Evolutionary conservation across 2,797 vertebrate species (phyloP).

Genomic region (Aplochiton taeniatus): DNA sequence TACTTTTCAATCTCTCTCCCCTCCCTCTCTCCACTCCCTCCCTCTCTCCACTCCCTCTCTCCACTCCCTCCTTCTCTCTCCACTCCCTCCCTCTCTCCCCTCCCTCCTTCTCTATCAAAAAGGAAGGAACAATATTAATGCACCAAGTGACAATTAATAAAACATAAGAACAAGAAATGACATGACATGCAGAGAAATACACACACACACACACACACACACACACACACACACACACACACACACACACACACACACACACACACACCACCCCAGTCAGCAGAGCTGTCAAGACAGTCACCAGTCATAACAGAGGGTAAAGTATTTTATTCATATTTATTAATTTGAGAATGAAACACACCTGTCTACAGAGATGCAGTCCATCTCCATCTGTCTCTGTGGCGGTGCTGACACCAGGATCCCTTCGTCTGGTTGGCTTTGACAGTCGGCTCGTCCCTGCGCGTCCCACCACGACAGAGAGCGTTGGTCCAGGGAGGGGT

Average conservation of each 20-base stretch:
- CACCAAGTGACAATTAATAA: too few relatives aligned
- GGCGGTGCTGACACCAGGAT: slow-evolving; percentile 94
- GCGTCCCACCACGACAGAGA: slow-evolving; percentile 79
- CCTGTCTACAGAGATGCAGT: slow-evolving; percentile 98
- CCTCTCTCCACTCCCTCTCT: too few relatives aligned
- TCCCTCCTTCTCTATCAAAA: too few relatives aligned
- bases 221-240: slow-evolving; percentile 11
- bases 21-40: too few relatives aligned
- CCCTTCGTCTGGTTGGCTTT: slow-evolving; percentile 99
- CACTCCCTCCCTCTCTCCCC: too few relatives aligned
- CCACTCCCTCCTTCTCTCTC: too few relatives aligned
- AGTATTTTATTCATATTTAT: slow-evolving; percentile 99
- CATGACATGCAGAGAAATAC: slow-evolving; percentile 14
- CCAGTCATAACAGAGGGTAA: slow-evolving; percentile 99
- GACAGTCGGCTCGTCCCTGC: slow-evolving; percentile 97
- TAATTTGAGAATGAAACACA: slow-evolving; percentile 99
- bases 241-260: slow-evolving; percentile 31
- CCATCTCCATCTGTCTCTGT: slow-evolving; percentile 99
- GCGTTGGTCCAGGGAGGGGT: slow-evolving; percentile 97
- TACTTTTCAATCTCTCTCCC: too few relatives aligned
- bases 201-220: slow-evolving; percentile 32
- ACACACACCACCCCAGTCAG: slow-evolving; percentile 83
- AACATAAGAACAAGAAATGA: too few relatives aligned
- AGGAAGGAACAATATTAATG: too few relatives aligned
- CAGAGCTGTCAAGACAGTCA: slow-evolving; percentile 92